Evolutionary conservation across 2,797 vertebrate species (phyloP).

Genomic region (Neosilurus mollespiculum): DNA sequence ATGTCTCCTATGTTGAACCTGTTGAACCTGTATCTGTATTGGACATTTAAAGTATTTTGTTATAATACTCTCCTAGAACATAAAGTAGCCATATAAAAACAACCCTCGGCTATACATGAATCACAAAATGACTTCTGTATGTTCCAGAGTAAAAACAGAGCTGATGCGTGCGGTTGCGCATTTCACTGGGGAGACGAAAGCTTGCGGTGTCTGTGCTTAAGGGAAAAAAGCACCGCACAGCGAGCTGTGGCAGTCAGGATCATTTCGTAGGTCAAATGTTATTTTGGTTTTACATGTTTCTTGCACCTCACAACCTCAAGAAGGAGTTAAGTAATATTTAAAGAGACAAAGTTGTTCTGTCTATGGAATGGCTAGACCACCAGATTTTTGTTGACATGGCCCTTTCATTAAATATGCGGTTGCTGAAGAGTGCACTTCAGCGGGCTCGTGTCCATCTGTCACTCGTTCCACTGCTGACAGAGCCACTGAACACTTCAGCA

Average conservation of each 20-base stretch:
- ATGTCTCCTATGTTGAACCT: conserved; percentile 11
- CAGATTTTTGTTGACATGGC: conserved; percentile 75
- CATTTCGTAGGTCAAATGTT: conserved; percentile 60
- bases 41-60: conserved; percentile 26
- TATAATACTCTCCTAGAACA: conserved; percentile 60
- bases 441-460: conserved; percentile 67
- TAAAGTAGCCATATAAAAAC: conserved; percentile 64
- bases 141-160: conserved; percentile 59
- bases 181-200: conserved; percentile 61
- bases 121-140: conserved; percentile 60
- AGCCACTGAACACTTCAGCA: conserved; percentile 58
- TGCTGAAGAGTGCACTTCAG: conserved; percentile 69
- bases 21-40: conserved; percentile 19
- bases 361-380: conserved; percentile 61
- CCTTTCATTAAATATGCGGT: conserved; percentile 77
- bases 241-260: conserved; percentile 57
- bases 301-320: conserved; percentile 67
- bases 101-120: conserved; percentile 64
- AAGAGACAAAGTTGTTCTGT: conserved; percentile 67
- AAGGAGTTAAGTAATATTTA: conserved; percentile 66
- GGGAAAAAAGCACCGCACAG: conserved; percentile 63
- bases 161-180: conserved; percentile 66
- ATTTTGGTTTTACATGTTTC: conserved; percentile 70
- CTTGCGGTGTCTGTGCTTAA: conserved; percentile 66
- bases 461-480: conserved; percentile 49